Conservation (phyloP, 23 tunicate genomes). For the Trididemnum miniatum region DNA sequence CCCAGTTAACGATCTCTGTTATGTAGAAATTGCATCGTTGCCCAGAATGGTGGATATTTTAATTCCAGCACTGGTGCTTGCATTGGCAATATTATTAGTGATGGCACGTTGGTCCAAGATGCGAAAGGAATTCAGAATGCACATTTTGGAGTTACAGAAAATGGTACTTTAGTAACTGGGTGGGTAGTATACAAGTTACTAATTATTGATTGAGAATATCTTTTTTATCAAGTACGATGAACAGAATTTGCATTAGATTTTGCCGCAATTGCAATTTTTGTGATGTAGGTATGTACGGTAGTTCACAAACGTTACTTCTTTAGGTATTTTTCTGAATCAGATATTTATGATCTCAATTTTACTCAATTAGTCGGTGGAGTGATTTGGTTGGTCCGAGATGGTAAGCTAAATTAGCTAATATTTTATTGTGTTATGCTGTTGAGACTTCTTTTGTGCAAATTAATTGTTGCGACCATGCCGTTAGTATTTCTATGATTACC, state of each 20-base stretch:
- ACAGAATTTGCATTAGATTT: not conserved
- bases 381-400: constrained; percentile 86
- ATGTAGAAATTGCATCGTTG: constrained; percentile 66
- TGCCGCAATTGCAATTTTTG: too few species aligned
- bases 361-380: constrained; percentile 66
- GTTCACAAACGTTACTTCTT: not conserved
- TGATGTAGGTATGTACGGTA: too few species aligned
- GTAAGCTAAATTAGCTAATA: constrained; percentile 50
- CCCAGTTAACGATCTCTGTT: not conserved
- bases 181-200: constrained; percentile 28
- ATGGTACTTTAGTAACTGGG: constrained; percentile 67
- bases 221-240: not conserved
- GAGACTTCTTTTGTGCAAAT: too few species aligned
- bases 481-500: too few species aligned
- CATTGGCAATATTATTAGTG: constrained; percentile 67
- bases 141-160: constrained; percentile 62
- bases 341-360: constrained; percentile 35
- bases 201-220: not conserved
- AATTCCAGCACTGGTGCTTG: constrained; percentile 47
- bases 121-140: constrained; percentile 48
- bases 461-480: too few species aligned
- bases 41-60: constrained; percentile 84
- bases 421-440: too few species aligned
- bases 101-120: constrained; percentile 43
- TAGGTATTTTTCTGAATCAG: constrained; percentile 59